Percentiles rank a stretch among this genome's conserved stretches.
Conservation (phyloP, 1,140 invertebrate species). For the Cyphomyrmex costatus region DNA sequence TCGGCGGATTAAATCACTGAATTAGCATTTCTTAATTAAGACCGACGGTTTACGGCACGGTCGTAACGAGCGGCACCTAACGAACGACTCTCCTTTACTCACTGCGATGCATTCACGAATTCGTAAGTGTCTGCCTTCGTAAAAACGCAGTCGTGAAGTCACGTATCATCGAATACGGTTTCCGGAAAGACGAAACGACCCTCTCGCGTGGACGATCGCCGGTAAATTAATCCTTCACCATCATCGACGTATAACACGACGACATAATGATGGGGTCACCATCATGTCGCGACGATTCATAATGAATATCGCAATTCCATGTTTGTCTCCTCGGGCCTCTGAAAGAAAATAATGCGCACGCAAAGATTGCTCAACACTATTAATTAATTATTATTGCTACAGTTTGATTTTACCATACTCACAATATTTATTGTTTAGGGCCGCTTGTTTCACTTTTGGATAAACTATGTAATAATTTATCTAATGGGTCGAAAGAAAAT, state of each 20-base stretch:
- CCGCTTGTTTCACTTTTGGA: too few species aligned
- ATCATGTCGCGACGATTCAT: slow-evolving; percentile 14
- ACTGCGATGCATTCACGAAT: slow-evolving; percentile 37
- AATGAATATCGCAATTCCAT: slow-evolving; percentile 17
- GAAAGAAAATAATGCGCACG: background rate
- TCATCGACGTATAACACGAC: slow-evolving; percentile 18
- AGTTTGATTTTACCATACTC: background rate
- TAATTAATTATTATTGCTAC: background rate
- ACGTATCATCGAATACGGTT: slow-evolving; percentile 46
- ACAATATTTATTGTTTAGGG: background rate
- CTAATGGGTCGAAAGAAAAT: too few species aligned
- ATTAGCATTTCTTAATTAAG: slow-evolving; percentile 72
- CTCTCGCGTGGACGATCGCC: background rate
- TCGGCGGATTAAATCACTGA: slow-evolving; percentile 64
- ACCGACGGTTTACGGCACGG: slow-evolving; percentile 61
- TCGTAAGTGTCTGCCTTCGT: slow-evolving; percentile 7
- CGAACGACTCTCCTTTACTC: slow-evolving; percentile 34
- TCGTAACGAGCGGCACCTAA: slow-evolving; percentile 61
- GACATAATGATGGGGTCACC: slow-evolving; percentile 25
- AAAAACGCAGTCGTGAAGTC: slow-evolving; percentile 34
- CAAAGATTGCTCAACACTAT: background rate
- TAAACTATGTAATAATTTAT: too few species aligned
- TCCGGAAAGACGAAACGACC: slow-evolving; percentile 35
- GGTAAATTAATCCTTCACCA: slow-evolving; percentile 25
- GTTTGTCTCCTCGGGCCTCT: background rate